Conservation (phyloP, 1,140 invertebrate species). For the Nephila pilipes region DNA sequence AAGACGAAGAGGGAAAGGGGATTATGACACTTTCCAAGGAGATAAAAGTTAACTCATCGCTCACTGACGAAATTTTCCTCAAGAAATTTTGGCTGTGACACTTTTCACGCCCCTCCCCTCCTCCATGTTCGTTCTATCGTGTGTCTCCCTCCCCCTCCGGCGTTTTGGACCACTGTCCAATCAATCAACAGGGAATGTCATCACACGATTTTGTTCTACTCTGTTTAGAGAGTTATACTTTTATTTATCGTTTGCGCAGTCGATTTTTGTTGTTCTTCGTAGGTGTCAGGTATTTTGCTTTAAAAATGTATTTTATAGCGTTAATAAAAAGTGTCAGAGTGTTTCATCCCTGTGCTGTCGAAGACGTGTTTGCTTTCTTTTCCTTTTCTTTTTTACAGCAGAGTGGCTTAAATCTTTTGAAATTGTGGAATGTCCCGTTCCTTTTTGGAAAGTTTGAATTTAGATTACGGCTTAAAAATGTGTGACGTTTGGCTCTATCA, state of each 20-base stretch:
- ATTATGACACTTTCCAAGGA: slow-evolving; percentile 57
- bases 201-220: neutral
- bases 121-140: slow-evolving; percentile 1
- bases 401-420: neutral
- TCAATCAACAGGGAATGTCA: slow-evolving; percentile 55
- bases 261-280: neutral
- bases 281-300: neutral
- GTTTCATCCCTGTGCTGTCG: neutral
- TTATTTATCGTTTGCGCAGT: slow-evolving; percentile 13
- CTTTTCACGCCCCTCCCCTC: neutral
- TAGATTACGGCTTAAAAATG: too few species aligned
- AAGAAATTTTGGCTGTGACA: slow-evolving; percentile 42
- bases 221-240: slow-evolving; percentile 15
- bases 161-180: slow-evolving; percentile 11
- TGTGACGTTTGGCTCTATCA: too few species aligned
- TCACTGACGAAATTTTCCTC: slow-evolving; percentile 55
- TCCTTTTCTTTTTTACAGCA: neutral
- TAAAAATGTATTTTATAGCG: slow-evolving; percentile 23
- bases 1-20: neutral
- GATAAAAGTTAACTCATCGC: slow-evolving; percentile 61
- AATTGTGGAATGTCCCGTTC: neutral
- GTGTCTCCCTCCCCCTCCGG: neutral
- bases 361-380: neutral
- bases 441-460: neutral
- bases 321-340: slow-evolving; percentile 17